A percentile compares a stretch with the other conserved stretches of the same genome.
Conservation (phyloP, 2,888 invertebrate species). For the Busseola fusca region DNA sequence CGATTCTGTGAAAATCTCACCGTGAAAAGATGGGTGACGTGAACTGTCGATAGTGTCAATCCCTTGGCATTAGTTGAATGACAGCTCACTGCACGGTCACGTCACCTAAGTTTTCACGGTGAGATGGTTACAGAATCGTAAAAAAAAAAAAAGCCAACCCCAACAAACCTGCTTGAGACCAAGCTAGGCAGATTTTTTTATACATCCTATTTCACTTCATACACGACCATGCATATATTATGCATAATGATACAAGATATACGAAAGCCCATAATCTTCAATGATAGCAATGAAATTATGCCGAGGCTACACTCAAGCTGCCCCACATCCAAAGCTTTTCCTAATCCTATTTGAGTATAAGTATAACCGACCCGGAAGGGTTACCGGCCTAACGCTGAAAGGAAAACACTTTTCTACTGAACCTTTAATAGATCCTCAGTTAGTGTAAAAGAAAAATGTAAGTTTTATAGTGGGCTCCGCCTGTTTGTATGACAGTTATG, state of each 20-base stretch:
- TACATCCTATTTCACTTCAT: not conserved
- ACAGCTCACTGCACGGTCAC: too few species aligned
- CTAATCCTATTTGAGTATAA: conserved; percentile 14
- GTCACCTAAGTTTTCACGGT: too few species aligned
- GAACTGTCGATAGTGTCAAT: too few species aligned
- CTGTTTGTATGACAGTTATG: conserved; percentile 56
- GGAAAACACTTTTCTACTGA: conserved; percentile 10
- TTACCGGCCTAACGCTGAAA: not conserved
- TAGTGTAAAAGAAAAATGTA: conserved; percentile 33
- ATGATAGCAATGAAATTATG: not conserved
- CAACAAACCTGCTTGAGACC: too few species aligned
- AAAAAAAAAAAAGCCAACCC: too few species aligned
- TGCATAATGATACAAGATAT: not conserved
- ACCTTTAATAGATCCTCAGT: conserved; percentile 33
- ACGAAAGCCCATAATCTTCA: not conserved
- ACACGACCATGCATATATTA: too few species aligned
- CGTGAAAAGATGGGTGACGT: too few species aligned
- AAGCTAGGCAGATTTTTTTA: not conserved
- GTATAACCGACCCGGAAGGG: not conserved
- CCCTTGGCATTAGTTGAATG: too few species aligned
- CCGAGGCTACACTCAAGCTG: not conserved
- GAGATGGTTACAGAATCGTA: too few species aligned
- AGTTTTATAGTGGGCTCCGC: conserved; percentile 41
- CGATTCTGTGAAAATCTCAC: too few species aligned
- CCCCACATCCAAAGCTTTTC: not conserved